These are phyloP conservation scores for Martes martes DNA, from an alignment of 2,113 vertebrate genomes.

Conservation along the genomic window DNA sequence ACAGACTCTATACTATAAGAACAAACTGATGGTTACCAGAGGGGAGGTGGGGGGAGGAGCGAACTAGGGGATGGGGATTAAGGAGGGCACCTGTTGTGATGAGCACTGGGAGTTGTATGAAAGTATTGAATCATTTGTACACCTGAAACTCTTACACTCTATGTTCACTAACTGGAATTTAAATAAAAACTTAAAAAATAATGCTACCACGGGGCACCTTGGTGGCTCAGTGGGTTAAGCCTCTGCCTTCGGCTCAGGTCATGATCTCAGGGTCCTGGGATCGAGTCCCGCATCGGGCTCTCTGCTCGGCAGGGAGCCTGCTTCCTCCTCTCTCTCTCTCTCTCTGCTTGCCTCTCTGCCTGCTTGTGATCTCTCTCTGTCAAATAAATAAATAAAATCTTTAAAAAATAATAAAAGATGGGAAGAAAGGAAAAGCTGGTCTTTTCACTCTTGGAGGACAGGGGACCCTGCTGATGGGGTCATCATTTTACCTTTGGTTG, in stretches of 20 bases:
- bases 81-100: background rate
- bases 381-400: background rate
- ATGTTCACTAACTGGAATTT: background rate
- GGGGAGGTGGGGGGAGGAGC: background rate
- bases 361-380: no score
- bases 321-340: no score
- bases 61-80: background rate
- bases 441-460: background rate
- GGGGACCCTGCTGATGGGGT: background rate
- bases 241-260: no score
- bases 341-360: no score
- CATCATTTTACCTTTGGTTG: background rate
- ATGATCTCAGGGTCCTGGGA: no score
- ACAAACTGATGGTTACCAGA: background rate
- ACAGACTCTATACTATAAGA: background rate
- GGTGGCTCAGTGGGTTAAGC: no score
- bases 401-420: background rate
- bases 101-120: background rate
- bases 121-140: background rate
- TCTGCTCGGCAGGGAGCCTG: no score
- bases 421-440: background rate
- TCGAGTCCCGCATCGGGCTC: no score
- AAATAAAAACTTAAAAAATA: background rate
- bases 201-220: background rate
- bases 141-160: background rate